Percentiles rank a stretch among this genome's conserved stretches.
These are phyloP conservation scores for Himantopus leucocephalus DNA, from an alignment of 2,113 vertebrate species.

Conservation along the genomic window DNA sequence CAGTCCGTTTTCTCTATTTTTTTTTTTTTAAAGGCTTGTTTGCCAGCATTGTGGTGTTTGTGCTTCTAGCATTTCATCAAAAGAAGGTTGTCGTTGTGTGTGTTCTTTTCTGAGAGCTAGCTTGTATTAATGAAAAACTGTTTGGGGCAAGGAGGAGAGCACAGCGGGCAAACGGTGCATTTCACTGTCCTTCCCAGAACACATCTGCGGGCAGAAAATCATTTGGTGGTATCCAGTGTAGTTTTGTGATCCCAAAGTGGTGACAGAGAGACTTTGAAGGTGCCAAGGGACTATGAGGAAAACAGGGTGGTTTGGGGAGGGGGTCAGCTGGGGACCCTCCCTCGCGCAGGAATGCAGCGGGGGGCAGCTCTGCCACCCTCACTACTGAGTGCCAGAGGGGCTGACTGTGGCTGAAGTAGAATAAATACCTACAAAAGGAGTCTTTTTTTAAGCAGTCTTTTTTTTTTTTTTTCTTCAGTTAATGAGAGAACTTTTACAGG, in stretches of 20 bases:
- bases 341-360: fast-evolving
- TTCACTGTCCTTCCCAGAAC: not conserved
- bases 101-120: not conserved
- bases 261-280: not conserved
- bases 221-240: not conserved
- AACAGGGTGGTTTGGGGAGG: not conserved
- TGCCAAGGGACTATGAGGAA: not conserved
- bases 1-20: not conserved
- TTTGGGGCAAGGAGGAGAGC: not conserved
- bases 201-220: not conserved
- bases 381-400: not conserved
- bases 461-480: not conserved
- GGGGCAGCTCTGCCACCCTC: not conserved
- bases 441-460: not conserved
- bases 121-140: not conserved
- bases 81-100: not conserved
- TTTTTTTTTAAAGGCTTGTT: not conserved
- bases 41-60: not conserved
- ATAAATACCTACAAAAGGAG: not conserved
- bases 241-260: not conserved
- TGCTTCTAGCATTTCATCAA: not conserved
- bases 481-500: not conserved
- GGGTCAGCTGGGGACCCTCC: not conserved
- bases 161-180: not conserved
- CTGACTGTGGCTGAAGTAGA: not conserved